Conservation (phyloP, 2,113 vertebrate species). For the Lepus americanus region DNA sequence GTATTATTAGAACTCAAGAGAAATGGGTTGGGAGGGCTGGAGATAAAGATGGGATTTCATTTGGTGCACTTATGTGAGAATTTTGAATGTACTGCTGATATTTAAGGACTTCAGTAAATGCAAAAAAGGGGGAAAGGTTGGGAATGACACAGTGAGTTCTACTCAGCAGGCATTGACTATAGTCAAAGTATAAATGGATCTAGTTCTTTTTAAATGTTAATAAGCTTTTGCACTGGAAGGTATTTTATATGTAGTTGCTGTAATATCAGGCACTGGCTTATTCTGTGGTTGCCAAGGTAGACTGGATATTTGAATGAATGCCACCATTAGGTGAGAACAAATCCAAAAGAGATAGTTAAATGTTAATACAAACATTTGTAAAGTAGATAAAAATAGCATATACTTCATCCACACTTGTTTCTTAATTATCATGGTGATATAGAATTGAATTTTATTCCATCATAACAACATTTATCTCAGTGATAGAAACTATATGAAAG, state of each 20-base stretch:
- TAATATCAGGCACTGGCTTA: slow-evolving; percentile 63
- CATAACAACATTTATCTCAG: slow-evolving; percentile 53
- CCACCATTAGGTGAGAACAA: slow-evolving; percentile 64
- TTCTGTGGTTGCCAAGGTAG: slow-evolving; percentile 19
- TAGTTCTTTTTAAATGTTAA: slow-evolving; percentile 75
- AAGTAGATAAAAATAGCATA: slow-evolving; percentile 72
- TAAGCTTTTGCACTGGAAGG: slow-evolving; percentile 69
- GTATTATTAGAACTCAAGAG: slow-evolving; percentile 45
- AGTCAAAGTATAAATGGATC: slow-evolving; percentile 67
- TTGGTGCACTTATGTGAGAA: slow-evolving; percentile 64
- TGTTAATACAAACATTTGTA: slow-evolving; percentile 69
- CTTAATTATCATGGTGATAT: slow-evolving; percentile 66
- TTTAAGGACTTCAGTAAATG: slow-evolving; percentile 77
- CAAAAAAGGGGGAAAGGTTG: slow-evolving; percentile 76
- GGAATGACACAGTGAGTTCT: slow-evolving; percentile 69
- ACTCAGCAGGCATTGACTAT: slow-evolving; percentile 60
- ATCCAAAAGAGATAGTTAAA: slow-evolving; percentile 71
- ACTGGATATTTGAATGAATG: slow-evolving; percentile 70
- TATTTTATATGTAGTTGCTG: slow-evolving; percentile 58
- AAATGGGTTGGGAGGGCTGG: slow-evolving; percentile 59
- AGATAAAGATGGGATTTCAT: slow-evolving; percentile 65
- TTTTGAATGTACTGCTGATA: slow-evolving; percentile 72
- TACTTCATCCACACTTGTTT: slow-evolving; percentile 66
- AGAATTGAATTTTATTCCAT: slow-evolving; percentile 72
- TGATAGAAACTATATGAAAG: slow-evolving; percentile 74